These are phyloP conservation scores for Nebria ingens DNA, from an alignment of 1,140 invertebrate species.

Conservation along the genomic window DNA sequence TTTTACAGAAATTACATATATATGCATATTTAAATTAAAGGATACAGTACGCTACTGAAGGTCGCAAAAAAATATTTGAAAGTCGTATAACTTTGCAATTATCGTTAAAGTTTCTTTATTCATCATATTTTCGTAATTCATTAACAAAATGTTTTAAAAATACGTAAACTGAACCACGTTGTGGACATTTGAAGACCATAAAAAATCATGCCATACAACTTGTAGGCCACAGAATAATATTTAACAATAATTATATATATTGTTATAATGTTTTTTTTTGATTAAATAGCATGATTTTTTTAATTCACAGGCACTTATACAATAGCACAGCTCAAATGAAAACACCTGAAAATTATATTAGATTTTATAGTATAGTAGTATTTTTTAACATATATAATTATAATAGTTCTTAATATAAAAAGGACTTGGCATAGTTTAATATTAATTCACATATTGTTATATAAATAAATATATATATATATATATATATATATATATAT, in stretches of 20 bases:
- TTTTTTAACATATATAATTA: neutral
- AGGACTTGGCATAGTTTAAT: too few species aligned
- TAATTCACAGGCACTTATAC: conserved; percentile 1
- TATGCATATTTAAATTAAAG: too few species aligned
- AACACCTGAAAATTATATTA: neutral
- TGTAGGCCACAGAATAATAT: neutral
- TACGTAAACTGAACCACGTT: conserved; percentile 4
- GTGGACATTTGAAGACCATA: neutral
- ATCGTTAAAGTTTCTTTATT: neutral
- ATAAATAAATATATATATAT: too few species aligned
- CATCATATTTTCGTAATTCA: neutral
- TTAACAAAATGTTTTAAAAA: conserved; percentile 7
- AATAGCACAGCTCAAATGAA: conserved; percentile 6
- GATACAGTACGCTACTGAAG: too few species aligned
- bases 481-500: too few species aligned
- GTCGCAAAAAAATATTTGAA: neutral
- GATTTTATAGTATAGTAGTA: neutral
- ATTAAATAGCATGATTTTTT: conserved; percentile 2
- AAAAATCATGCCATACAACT: conserved; percentile 3
- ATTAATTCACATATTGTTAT: too few species aligned
- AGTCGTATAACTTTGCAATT: neutral
- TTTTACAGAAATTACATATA: too few species aligned
- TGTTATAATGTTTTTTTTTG: neutral
- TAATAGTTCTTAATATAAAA: neutral
- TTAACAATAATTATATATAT: neutral